Conservation (phyloP, 2,888 invertebrate genomes). For the Trissolcus japonicus region DNA sequence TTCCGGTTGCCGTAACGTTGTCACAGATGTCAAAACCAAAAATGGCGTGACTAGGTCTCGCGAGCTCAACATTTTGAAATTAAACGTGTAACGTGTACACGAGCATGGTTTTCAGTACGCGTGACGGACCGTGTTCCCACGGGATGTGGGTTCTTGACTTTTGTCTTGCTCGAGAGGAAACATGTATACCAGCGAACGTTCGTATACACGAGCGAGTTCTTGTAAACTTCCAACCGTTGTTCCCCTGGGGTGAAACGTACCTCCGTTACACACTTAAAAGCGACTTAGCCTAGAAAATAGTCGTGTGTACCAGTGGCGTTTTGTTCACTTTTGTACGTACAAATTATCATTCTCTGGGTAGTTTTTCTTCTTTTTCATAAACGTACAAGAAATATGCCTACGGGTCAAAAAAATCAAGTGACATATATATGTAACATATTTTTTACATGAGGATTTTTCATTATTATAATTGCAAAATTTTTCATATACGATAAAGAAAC, state of each 20-base stretch:
- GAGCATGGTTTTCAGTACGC: constrained; percentile 61
- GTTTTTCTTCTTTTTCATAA: too few relatives aligned
- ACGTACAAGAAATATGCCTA: too few relatives aligned
- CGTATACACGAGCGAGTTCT: constrained; percentile 55
- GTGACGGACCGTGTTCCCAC: constrained; percentile 67
- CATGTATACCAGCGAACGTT: constrained; percentile 50
- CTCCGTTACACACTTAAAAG: constrained; percentile 32
- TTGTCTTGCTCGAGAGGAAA: constrained; percentile 64
- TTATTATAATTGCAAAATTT: too few relatives aligned
- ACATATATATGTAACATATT: too few relatives aligned
- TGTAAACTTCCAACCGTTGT: constrained; percentile 57
- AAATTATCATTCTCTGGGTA: too few relatives aligned
- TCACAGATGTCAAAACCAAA: constrained; percentile 13
- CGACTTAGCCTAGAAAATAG: constrained; percentile 41
- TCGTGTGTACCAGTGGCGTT: constrained; percentile 16
- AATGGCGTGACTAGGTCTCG: constrained; percentile 9
- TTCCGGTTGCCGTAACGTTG: background rate
- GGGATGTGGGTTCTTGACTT: constrained; percentile 64
- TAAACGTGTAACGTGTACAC: constrained; percentile 30
- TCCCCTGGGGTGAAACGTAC: constrained; percentile 42
- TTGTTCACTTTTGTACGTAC: too few relatives aligned
- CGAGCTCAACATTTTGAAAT: constrained; percentile 29
- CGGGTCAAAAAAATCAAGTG: too few relatives aligned
- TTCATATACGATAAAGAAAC: too few relatives aligned
- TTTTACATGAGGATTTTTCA: too few relatives aligned